phyloP scores from a whole-genome alignment of 2,113 vertebrate species.

The Melanotaenia duboulayi region DNA sequence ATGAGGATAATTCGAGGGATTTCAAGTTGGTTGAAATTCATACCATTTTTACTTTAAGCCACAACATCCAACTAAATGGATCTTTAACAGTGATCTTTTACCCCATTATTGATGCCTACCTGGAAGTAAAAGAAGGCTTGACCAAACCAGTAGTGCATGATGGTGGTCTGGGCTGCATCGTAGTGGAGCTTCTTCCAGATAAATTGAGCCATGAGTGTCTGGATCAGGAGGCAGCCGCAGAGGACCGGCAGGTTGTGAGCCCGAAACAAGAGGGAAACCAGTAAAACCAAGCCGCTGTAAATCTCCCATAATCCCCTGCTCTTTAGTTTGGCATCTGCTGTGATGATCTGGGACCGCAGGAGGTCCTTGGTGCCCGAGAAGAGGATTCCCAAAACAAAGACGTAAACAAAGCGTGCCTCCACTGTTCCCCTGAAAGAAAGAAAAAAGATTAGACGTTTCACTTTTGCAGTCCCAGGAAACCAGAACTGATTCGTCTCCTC shows the following conservation, averaged over 20 bases:
- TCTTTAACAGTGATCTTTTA: too few species aligned
- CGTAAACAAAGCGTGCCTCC: slow-evolving; percentile 94
- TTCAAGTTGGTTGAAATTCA: too few species aligned
- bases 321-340: slow-evolving; percentile 77
- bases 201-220: slow-evolving; percentile 87
- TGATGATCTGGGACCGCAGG: slow-evolving; percentile 88
- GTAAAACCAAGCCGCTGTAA: slow-evolving; percentile 89
- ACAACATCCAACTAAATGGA: too few species aligned
- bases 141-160: slow-evolving; percentile 98
- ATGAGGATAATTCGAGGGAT: too few species aligned
- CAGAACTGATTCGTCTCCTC: slow-evolving; percentile 21
- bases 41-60: too few species aligned
- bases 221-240: slow-evolving; percentile 88
- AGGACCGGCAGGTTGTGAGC: slow-evolving; percentile 94
- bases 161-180: slow-evolving; percentile 88
- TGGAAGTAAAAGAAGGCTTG: slow-evolving; percentile 99
- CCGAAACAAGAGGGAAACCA: slow-evolving; percentile 89
- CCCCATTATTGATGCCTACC: slow-evolving; percentile 82
- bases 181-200: slow-evolving; percentile 91
- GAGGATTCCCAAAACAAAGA: slow-evolving; percentile 94
- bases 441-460: slow-evolving; percentile 37
- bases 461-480: slow-evolving; percentile 12
- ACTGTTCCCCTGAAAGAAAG: slow-evolving; percentile 87
- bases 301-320: slow-evolving; percentile 92
- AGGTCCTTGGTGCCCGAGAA: slow-evolving; percentile 93